phyloP scores from a whole-genome alignment of 2,888 invertebrate genomes.

The Tinea trinotella region DNA sequence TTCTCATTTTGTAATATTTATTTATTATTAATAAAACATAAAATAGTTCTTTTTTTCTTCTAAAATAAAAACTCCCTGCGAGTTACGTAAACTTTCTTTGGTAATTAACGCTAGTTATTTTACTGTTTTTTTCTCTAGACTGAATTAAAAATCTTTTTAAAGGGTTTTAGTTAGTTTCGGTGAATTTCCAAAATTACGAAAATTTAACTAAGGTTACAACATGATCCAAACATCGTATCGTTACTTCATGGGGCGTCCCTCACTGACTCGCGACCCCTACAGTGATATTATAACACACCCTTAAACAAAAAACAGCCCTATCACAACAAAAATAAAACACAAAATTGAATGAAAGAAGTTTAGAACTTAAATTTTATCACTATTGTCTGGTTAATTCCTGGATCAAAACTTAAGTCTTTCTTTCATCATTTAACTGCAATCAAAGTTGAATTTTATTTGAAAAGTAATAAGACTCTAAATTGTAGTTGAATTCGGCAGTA shows the following conservation, averaged over 20 bases:
- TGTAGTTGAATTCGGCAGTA: neutral
- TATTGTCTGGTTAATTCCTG: conserved; percentile 65
- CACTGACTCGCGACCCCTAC: conserved; percentile 60
- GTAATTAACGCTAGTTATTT: no score
- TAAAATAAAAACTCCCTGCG: no score
- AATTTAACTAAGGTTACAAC: conserved; percentile 30
- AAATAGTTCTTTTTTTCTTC: no score
- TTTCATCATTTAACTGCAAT: neutral
- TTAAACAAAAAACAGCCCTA: conserved; percentile 37
- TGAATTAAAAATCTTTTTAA: no score
- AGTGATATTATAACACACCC: conserved; percentile 46
- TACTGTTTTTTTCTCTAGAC: no score
- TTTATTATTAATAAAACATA: no score
- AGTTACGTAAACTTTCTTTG: no score
- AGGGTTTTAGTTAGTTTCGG: no score
- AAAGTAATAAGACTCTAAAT: neutral
- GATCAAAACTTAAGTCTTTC: conserved; percentile 46
- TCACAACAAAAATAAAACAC: conserved; percentile 25
- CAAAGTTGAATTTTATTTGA: neutral
- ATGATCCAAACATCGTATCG: conserved; percentile 62
- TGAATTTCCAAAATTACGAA: neutral
- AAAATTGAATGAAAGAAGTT: neutral
- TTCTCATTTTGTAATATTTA: no score
- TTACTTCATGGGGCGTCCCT: conserved; percentile 69
- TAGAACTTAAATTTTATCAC: conserved; percentile 45